Evolutionary conservation across 2,888 invertebrate species (phyloP).

Genomic region (Limnephilus lunatus): DNA sequence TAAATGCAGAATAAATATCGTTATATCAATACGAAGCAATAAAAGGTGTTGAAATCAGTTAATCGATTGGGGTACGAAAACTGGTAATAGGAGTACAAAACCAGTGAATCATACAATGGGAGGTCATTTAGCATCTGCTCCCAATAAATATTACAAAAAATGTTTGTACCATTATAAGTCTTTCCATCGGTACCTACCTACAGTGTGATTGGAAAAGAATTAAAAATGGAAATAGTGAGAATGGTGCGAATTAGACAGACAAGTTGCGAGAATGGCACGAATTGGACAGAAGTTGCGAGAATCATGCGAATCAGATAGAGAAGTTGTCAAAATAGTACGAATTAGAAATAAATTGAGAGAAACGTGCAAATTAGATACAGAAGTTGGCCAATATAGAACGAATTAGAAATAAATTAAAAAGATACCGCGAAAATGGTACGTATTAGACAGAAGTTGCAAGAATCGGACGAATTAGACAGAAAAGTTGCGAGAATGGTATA

Average conservation of each 20-base stretch:
- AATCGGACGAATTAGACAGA: too few relatives aligned
- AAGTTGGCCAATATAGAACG: background rate
- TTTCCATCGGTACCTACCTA: background rate
- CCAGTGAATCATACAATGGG: conserved; percentile 8
- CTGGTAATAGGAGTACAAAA: conserved; percentile 16
- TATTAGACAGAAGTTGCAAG: too few relatives aligned
- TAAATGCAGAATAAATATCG: background rate
- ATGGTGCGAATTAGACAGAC: too few relatives aligned
- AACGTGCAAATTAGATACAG: background rate
- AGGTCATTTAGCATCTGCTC: conserved; percentile 34
- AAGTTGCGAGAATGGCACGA: too few relatives aligned
- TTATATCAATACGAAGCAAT: background rate
- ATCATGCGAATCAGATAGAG: too few relatives aligned
- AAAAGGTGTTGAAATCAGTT: conserved; percentile 28
- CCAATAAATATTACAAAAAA: background rate
- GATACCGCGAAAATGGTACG: background rate
- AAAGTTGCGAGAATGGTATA: too few relatives aligned
- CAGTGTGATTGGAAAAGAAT: background rate
- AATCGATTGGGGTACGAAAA: background rate
- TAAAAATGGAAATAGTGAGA: background rate
- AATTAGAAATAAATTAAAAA: too few relatives aligned
- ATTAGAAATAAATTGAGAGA: too few relatives aligned
- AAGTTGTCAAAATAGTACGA: background rate
- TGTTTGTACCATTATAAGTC: background rate
- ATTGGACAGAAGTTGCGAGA: too few relatives aligned